Percentiles rank a stretch among this genome's conserved stretches.
These are phyloP conservation scores for Patiria pectinifera DNA, from an alignment of 53 echinoderm and acorn worm species.

Conservation along the genomic window DNA sequence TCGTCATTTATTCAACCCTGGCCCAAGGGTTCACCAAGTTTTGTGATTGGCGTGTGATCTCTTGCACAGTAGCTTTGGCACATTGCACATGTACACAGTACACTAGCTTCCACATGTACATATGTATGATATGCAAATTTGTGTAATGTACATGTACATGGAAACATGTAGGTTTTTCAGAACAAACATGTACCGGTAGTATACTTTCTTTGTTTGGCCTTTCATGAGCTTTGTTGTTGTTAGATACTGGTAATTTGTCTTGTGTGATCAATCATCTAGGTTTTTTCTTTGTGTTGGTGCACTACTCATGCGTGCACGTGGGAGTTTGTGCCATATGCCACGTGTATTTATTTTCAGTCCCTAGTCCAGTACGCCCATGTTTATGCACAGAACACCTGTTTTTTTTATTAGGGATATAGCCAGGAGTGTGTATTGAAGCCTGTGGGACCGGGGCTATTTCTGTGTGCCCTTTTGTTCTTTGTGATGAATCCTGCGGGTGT, in stretches of 20 bases:
- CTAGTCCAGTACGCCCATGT: too few relatives aligned
- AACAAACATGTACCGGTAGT: too few relatives aligned
- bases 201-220: neutral
- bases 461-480: neutral
- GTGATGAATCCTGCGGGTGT: neutral
- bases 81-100: neutral
- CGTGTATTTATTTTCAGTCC: neutral
- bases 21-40: neutral
- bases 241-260: neutral
- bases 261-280: neutral
- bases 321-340: conserved; percentile 34
- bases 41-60: too few relatives aligned
- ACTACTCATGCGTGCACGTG: neutral
- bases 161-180: neutral
- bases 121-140: neutral
- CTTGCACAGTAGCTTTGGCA: neutral
- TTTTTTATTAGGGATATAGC: neutral
- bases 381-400: conserved; percentile 30
- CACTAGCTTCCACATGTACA: neutral
- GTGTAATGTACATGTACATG: neutral
- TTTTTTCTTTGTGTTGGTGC: neutral
- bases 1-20: neutral
- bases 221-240: conserved; percentile 39
- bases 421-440: neutral
- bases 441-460: neutral